Conservation (phyloP, 2,113 vertebrate genomes). For the Callionymus lyra region DNA sequence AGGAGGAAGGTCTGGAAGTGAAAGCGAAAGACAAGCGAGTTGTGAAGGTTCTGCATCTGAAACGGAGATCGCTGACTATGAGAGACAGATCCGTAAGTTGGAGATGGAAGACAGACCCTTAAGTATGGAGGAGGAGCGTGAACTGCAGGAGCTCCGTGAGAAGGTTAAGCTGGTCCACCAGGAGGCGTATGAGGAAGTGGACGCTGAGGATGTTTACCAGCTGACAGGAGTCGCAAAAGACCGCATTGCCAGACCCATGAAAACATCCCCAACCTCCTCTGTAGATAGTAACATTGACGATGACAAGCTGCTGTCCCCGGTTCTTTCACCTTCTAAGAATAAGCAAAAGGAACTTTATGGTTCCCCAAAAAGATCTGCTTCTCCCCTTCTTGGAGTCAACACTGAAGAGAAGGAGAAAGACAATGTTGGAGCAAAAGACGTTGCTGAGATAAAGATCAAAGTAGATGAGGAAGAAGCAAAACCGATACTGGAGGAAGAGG, state of each 20-base stretch:
- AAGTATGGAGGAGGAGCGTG: slow-evolving; percentile 71
- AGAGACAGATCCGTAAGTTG: slow-evolving; percentile 69
- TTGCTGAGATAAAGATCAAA: slow-evolving; percentile 20
- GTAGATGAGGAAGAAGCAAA: slow-evolving; percentile 13
- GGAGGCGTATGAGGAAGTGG: slow-evolving; percentile 84
- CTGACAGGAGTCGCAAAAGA: slow-evolving; percentile 69
- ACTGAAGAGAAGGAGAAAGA: slow-evolving; percentile 36
- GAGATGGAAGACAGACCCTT: slow-evolving; percentile 70
- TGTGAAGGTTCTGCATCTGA: slow-evolving; percentile 49
- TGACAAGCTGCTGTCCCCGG: slow-evolving; percentile 58
- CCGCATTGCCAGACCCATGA: slow-evolving; percentile 62
- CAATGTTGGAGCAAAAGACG: slow-evolving; percentile 18
- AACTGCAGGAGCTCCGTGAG: slow-evolving; percentile 82
- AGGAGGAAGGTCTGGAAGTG: slow-evolving; percentile 40
- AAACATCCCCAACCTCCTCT: slow-evolving; percentile 65
- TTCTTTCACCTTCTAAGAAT: slow-evolving; percentile 55
- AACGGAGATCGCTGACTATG: slow-evolving; percentile 66
- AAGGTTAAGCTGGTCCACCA: slow-evolving; percentile 93
- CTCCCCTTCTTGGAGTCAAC: slow-evolving; percentile 34
- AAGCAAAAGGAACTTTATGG: slow-evolving; percentile 53
- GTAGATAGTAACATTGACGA: slow-evolving; percentile 70
- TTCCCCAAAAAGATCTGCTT: slow-evolving; percentile 49
- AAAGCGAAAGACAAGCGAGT: slow-evolving; percentile 45
- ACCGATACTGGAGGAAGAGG: not conserved
- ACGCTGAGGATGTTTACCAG: slow-evolving; percentile 95